Conservation (phyloP, 2,888 invertebrate species). For the Oithona nana region DNA sequence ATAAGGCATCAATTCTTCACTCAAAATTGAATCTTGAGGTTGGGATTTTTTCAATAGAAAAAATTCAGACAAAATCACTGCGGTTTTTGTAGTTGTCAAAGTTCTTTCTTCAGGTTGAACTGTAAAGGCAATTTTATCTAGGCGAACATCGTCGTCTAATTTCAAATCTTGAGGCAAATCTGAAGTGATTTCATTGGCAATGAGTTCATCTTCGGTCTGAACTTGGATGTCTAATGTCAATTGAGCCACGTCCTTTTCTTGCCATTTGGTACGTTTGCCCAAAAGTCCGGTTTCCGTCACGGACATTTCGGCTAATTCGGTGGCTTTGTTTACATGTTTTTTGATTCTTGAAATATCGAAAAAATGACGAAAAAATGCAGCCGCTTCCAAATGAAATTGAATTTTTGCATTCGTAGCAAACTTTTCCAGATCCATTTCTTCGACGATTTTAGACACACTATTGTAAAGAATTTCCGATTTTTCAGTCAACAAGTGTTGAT, state of each 20-base stretch:
- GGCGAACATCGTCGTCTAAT: conserved; percentile 65
- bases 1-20: conserved; percentile 22
- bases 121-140: conserved; percentile 53
- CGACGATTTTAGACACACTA: neutral
- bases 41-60: neutral
- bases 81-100: conserved; percentile 19
- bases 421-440: neutral
- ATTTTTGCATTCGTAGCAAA: neutral
- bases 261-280: conserved; percentile 75
- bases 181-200: neutral
- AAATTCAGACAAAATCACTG: neutral
- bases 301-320: conserved; percentile 32
- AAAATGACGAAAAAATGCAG: conserved; percentile 49
- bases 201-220: neutral
- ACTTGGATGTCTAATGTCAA: conserved; percentile 10
- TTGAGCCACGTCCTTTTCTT: conserved; percentile 39
- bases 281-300: conserved; percentile 40
- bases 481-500: neutral
- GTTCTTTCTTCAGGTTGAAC: conserved; percentile 29
- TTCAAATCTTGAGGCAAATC: conserved; percentile 36
- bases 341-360: conserved; percentile 49
- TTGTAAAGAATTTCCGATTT: neutral
- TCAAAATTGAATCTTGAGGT: conserved; percentile 21
- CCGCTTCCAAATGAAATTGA: conserved; percentile 35
- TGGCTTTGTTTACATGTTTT: conserved; percentile 43